These are phyloP conservation scores for Xiphophorus couchianus DNA, from an alignment of 2,113 vertebrate species.

Conservation along the genomic window DNA sequence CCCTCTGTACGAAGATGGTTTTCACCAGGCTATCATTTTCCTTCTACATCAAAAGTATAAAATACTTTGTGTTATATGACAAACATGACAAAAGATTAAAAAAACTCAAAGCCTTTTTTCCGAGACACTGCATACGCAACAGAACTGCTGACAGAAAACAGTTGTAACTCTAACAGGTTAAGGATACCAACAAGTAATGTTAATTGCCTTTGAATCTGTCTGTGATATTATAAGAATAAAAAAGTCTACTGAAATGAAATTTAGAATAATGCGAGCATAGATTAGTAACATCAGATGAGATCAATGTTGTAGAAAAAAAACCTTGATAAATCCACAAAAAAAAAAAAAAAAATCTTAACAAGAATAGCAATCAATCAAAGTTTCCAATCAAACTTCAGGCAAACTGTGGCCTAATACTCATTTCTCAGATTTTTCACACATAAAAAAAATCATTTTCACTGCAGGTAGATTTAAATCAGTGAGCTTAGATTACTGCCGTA, in stretches of 20 bases:
- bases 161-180: background rate
- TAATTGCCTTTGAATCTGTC: too few species aligned
- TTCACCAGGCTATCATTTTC: too few species aligned
- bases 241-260: background rate
- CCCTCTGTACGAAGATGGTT: too few species aligned
- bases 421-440: conserved; percentile 29
- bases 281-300: conserved; percentile 11
- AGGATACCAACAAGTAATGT: background rate
- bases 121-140: background rate
- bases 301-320: background rate
- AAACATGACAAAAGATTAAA: too few species aligned
- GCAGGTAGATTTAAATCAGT: conserved; percentile 1
- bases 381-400: conserved; percentile 23
- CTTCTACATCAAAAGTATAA: too few species aligned
- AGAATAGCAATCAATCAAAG: conserved; percentile 17
- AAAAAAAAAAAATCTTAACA: conserved; percentile 14
- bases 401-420: conserved; percentile 24
- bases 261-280: background rate
- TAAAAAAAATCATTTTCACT: background rate
- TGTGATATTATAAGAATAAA: too few species aligned
- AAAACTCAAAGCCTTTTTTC: too few species aligned
- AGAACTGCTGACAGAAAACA: background rate
- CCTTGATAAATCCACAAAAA: background rate
- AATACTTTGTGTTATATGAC: too few species aligned
- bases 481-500: conserved; percentile 15